A percentile compares a stretch with the other conserved stretches of the same genome.
phyloP scores from a whole-genome alignment of 1,140 invertebrate genomes.

The Agraylea sexmaculata region DNA sequence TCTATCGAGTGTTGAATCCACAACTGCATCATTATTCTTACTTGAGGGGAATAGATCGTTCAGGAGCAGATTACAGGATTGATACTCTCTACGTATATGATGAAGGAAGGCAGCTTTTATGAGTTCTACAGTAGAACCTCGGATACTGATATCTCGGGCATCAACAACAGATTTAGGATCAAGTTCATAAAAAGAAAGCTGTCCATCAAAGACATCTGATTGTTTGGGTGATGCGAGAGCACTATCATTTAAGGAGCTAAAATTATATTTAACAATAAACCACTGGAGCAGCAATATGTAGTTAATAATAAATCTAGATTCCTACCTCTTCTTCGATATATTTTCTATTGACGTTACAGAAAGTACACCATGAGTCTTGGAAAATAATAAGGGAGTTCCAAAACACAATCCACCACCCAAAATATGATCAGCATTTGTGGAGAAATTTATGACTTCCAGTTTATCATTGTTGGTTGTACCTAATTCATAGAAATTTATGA shows the following conservation, averaged over 20 bases:
- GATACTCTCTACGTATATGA: conserved; percentile 41
- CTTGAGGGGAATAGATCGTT: conserved; percentile 23
- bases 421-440: conserved; percentile 40
- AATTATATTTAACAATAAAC: conserved; percentile 6
- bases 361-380: conserved; percentile 49
- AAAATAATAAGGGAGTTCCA: conserved; percentile 47
- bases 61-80: conserved; percentile 40
- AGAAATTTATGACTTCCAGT: conserved; percentile 29
- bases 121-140: conserved; percentile 16
- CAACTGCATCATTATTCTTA: conserved; percentile 29
- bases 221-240: conserved; percentile 32
- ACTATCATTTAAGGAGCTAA: conserved; percentile 30
- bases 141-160: conserved; percentile 6
- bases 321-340: conserved; percentile 29
- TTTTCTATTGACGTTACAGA: conserved; percentile 40
- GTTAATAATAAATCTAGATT: too few species aligned
- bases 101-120: conserved; percentile 71
- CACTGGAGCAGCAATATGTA: neutral
- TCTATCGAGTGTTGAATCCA: conserved; percentile 51
- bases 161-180: conserved; percentile 56
- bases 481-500: conserved; percentile 6
- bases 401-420: conserved; percentile 52
- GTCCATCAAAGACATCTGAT: conserved; percentile 39
- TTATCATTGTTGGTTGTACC: conserved; percentile 25
- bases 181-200: conserved; percentile 55